These are phyloP conservation scores for Sinhomidia bicolor DNA, from an alignment of 2,888 invertebrate genomes.

Conservation along the genomic window DNA sequence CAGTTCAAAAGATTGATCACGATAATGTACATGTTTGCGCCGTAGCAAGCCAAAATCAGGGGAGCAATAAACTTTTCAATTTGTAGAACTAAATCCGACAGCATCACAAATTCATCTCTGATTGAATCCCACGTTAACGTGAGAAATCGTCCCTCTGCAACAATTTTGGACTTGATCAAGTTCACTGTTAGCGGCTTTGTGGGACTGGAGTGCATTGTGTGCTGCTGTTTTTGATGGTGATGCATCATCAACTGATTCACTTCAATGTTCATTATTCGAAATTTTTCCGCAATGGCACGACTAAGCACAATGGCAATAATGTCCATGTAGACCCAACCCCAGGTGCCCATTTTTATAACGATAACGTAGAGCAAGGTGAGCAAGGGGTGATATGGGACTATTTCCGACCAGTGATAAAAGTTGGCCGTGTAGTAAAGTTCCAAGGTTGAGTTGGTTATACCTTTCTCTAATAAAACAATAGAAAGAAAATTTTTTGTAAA, in stretches of 20 bases:
- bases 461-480: constrained; percentile 37
- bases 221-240: not conserved
- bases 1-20: constrained; percentile 46
- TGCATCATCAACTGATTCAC: constrained; percentile 9
- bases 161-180: not conserved
- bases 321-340: constrained; percentile 56
- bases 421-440: constrained; percentile 34
- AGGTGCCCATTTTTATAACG: constrained; percentile 45
- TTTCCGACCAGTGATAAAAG: constrained; percentile 32
- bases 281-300: constrained; percentile 26
- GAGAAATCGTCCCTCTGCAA: not conserved
- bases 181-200: not conserved
- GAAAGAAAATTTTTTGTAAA: not conserved
- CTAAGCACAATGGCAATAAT: constrained; percentile 27
- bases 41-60: constrained; percentile 47
- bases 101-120: constrained; percentile 42
- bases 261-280: constrained; percentile 39
- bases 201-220: not conserved
- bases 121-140: constrained; percentile 33
- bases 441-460: constrained; percentile 21
- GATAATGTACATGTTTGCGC: constrained; percentile 51
- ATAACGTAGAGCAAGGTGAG: not conserved
- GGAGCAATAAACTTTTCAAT: constrained; percentile 37
- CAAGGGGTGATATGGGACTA: constrained; percentile 45
- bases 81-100: not conserved